Base-by-base conservation (phyloP, 2,113 vertebrate genomes). In the Turnix velox region DNA sequence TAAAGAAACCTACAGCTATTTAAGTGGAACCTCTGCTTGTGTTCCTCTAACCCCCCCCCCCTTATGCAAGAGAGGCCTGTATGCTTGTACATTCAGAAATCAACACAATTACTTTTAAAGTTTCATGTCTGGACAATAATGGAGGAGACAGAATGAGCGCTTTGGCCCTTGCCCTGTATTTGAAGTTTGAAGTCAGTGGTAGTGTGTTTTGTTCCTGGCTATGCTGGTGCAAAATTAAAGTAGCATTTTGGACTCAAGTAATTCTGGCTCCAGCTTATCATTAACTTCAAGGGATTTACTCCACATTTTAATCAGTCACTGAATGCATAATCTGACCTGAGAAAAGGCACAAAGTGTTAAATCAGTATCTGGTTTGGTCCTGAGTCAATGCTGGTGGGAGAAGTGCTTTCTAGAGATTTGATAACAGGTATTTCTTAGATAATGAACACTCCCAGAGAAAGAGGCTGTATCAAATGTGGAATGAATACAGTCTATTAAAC, bases 241-340 rank as follows among this genome's bases (percentile, higher is more conserved):
- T 59, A 69, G 42, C 2, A 0, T 57, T 65, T 84, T 93, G 54
- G 74, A 66, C 66, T 95, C 4, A 0, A 94, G 49, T 91, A 92
- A 79, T n/a, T 90, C 57, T 91, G 81, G 46, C 81, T 95, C 55
- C 87, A 75, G 67, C n/a, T 96, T 89, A 93, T 95, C 87, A 74
- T 90, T 93, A 92, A 94, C 94, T 93, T 94, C 89, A 93, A 77
- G 87, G 54, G 91, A 83, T 87, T 95, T 89, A 67, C 72, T 94
- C 43, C 46, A 49, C 59, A 66, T 74, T 93, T 89, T 85, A 89
- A 89, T 94, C 91, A 91, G 81, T 96, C 63, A 92, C 84, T 62
- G 87, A 85, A 87, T 95, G 58, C 13, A 66, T 88, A 83, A 87
- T 93, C 81, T 95, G 87, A 83, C 55, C 78, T 6, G 3, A 72